A percentile compares a stretch with the other conserved stretches of the same genome.
phyloP scores from a whole-genome alignment of 2,113 vertebrate genomes.

The Xyliphius kryptos region DNA sequence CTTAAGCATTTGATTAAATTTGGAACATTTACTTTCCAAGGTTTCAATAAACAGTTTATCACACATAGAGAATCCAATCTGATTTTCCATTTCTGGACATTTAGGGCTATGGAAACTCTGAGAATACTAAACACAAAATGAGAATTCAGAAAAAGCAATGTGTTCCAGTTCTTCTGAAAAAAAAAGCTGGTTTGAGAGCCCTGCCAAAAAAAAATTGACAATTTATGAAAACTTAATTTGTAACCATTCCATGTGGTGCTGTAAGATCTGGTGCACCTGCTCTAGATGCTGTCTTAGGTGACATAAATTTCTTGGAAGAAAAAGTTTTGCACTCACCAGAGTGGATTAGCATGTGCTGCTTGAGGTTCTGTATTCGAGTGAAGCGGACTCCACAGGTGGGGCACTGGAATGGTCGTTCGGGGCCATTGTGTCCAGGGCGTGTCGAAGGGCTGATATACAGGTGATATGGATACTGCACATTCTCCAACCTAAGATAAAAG shows the following conservation, averaged over 20 bases:
- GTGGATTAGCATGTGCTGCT: conserved; percentile 99
- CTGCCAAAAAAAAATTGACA: neutral
- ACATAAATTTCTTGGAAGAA: neutral
- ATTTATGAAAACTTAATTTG: neutral
- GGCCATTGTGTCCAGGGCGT: conserved; percentile 74
- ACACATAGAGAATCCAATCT: too few species aligned
- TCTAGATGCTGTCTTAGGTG: neutral
- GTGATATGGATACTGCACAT: conserved; percentile 81
- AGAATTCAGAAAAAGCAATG: too few species aligned
- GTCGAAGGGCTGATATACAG: conserved; percentile 83
- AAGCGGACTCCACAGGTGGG: conserved; percentile 95
- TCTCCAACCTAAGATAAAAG: conserved; percentile 69
- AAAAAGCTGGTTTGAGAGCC: too few species aligned
- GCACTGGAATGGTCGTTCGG: conserved; percentile 60
- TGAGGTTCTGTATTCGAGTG: conserved; percentile 97
- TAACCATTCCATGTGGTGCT: neutral
- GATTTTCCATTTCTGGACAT: too few species aligned
- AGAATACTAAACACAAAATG: too few species aligned
- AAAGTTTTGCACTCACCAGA: conserved; percentile 71
- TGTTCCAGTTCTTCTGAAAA: too few species aligned
- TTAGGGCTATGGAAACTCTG: too few species aligned
- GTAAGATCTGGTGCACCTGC: too few species aligned
- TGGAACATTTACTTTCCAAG: too few species aligned
- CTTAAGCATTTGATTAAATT: too few species aligned
- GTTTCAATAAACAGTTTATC: too few species aligned